Evolutionary conservation across 2,113 vertebrate species (phyloP).

Genomic region (Marmota monax): DNA sequence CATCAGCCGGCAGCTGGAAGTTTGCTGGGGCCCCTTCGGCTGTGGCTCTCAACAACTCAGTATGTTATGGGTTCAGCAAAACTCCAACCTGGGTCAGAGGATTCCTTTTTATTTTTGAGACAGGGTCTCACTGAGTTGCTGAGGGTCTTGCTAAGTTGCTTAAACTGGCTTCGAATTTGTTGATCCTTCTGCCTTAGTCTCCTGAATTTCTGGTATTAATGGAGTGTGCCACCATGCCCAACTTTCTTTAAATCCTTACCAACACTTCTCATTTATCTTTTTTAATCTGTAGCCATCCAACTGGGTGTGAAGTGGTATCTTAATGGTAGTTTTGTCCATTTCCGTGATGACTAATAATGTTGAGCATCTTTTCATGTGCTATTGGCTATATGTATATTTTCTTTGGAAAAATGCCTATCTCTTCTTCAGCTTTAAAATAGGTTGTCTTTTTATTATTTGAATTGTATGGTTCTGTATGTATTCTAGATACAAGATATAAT

Average conservation of each 20-base stretch:
- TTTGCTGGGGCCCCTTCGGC: too few relatives aligned
- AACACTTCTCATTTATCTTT: neutral
- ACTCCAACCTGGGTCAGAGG: conserved; percentile 63
- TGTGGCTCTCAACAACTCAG: too few relatives aligned
- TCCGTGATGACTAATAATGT: neutral
- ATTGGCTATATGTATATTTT: neutral
- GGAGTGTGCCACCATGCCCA: too few relatives aligned
- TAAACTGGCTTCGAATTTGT: too few relatives aligned
- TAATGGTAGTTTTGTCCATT: neutral
- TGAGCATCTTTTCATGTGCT: neutral
- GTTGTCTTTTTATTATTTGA: neutral
- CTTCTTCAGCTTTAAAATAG: neutral
- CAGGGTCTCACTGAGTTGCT: too few relatives aligned
- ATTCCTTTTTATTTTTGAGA: too few relatives aligned
- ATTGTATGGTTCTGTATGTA: neutral
- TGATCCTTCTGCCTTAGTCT: too few relatives aligned
- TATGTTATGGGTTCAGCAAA: conserved; percentile 27
- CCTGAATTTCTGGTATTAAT: too few relatives aligned
- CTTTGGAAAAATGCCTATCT: neutral
- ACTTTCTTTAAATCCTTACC: too few relatives aligned
- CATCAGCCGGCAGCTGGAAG: too few relatives aligned
- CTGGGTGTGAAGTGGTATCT: neutral
- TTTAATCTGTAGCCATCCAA: neutral
- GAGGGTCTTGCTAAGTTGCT: too few relatives aligned
- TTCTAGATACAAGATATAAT: neutral